Base-by-base conservation (phyloP, 2,113 vertebrate species). In the Seriola quinqueradiata region DNA sequence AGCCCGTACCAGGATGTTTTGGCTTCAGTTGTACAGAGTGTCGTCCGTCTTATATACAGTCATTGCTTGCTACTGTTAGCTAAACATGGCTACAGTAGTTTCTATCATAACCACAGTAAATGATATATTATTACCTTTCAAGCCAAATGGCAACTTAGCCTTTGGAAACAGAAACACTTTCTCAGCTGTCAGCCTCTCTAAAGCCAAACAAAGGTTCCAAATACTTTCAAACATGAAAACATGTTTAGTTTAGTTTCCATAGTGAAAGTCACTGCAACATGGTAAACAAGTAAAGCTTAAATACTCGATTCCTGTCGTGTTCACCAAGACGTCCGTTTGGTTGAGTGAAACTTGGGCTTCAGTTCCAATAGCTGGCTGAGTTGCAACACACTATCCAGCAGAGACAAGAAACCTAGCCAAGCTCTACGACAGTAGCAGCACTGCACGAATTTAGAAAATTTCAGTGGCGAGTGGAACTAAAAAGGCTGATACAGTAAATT, bases 171-270 rank as follows among this genome's bases (percentile, higher is more conserved):
- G 28, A 28, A 28, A 28, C 28, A 28, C 28, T 28, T 28, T 28
- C 28, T 28, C 28, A 28, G 28, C 28, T 28, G 28, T 28, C 28
- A 28, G 28, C 28, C 28, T 28, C 28, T 28, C 28, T 28, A 2
- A 36, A 36, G 34, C 17, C 52, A n/a, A 54, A 54, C 19, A 54
- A n/a, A 54, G 52, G 8, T 54, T 54, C 52, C 19, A 54, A 54
- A 19, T n/a, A 14, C 36, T 71, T 58, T 72, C 25, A 9, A 38
- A 55, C 36, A 55, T 42, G 7, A 63, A 44, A 60, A 64, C 23
- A 23, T 54, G 13, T 77, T 21, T 60, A 14, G 23, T 52, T 52
- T 21, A 69, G 50, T 70, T 70, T 57, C 52, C n/a, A 70, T 75
- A 4, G 48, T 36, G 7, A 70, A 69, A 44, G 4, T 4, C 23